Conservation (phyloP, 2,113 vertebrate genomes). For the Kryptolebias marmoratus region DNA sequence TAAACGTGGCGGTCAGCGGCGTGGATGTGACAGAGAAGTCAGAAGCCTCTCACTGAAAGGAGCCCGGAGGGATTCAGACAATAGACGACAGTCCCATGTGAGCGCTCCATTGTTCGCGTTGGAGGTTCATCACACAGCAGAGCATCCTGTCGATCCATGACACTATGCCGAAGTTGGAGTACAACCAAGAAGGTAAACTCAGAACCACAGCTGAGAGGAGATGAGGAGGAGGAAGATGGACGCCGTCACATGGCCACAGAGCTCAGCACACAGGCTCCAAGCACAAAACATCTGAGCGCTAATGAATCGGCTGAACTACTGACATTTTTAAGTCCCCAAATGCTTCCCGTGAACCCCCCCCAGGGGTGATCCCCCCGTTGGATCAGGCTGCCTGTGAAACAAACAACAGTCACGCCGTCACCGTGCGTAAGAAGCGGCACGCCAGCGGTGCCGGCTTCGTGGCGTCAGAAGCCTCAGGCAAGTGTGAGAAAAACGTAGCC, state of each 20-base stretch:
- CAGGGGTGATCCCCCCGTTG: too few relatives aligned
- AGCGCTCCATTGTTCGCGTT: constrained; percentile 2
- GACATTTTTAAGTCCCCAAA: not conserved
- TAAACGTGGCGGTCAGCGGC: not conserved
- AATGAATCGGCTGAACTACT: not conserved
- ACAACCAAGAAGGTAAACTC: too few relatives aligned
- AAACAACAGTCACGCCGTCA: constrained; percentile 1
- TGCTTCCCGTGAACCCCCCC: too few relatives aligned
- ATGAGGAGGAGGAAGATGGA: not conserved
- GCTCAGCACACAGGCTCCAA: not conserved
- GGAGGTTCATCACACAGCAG: constrained; percentile 24
- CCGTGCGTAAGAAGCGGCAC: constrained; percentile 58
- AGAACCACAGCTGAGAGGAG: too few relatives aligned
- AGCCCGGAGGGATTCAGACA: constrained; percentile 58
- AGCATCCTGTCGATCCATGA: constrained; percentile 2
- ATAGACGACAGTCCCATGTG: constrained; percentile 49
- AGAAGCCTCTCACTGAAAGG: constrained; percentile 52
- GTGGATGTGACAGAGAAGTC: not conserved
- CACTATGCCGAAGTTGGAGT: not conserved
- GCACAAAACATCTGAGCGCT: not conserved
- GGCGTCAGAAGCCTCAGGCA: constrained; percentile 23
- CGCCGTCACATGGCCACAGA: not conserved
- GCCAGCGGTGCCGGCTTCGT: constrained; percentile 18
- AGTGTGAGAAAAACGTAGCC: constrained; percentile 31
- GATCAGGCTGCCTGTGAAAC: not conserved